phyloP scores from a whole-genome alignment of 2,888 invertebrate genomes.

The Choreutis nemorana region DNA sequence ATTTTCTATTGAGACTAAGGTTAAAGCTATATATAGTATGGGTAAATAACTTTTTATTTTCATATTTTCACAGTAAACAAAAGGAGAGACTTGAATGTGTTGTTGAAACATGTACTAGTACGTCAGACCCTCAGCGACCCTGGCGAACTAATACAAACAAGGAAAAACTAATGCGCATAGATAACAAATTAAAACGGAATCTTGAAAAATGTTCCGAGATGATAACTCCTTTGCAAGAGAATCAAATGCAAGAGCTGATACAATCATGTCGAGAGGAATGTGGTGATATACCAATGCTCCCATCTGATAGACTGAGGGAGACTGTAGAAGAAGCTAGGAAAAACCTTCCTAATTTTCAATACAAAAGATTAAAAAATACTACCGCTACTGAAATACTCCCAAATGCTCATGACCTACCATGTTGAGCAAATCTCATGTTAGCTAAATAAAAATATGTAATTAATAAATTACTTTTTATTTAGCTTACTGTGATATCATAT shows the following conservation, averaged over 20 bases:
- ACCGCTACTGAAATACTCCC: constrained; percentile 41
- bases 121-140: constrained; percentile 42
- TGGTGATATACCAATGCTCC: constrained; percentile 13
- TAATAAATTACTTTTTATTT: too few relatives aligned
- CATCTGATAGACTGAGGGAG: constrained; percentile 25
- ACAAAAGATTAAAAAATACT: constrained; percentile 33
- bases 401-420: constrained; percentile 23
- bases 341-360: constrained; percentile 45
- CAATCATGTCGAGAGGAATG: constrained; percentile 27
- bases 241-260: constrained; percentile 34
- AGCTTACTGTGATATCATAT: too few relatives aligned
- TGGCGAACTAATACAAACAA: constrained; percentile 47
- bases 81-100: too few relatives aligned
- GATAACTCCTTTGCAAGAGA: constrained; percentile 29
- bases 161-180: constrained; percentile 42
- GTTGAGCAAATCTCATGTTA: background rate
- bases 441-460: background rate
- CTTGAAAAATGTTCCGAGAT: constrained; percentile 26
- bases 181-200: constrained; percentile 41
- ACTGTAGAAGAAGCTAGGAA: constrained; percentile 43
- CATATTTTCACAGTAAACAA: too few relatives aligned
- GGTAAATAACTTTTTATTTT: too few relatives aligned
- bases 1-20: too few relatives aligned
- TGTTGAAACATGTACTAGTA: too few relatives aligned
- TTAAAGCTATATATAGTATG: too few relatives aligned